A percentile compares a stretch with the other conserved stretches of the same genome.
Conservation (phyloP, 2,113 vertebrate genomes). For the Progne subis region DNA sequence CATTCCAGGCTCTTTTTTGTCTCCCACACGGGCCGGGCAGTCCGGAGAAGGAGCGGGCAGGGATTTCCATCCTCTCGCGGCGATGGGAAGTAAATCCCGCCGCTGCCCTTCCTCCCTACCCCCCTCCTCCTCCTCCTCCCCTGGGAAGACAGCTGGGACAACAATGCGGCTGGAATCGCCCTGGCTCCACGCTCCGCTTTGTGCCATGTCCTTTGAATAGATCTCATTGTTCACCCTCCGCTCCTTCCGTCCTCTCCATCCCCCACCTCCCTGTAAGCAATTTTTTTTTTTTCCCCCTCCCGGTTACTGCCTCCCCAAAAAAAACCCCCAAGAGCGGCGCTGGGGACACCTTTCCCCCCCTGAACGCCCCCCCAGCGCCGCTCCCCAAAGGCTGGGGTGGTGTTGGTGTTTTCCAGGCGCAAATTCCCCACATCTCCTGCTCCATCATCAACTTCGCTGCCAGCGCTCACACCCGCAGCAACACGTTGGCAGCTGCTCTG, state of each 20-base stretch:
- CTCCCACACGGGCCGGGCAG: background rate
- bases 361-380: background rate
- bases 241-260: slow-evolving; percentile 6
- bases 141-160: slow-evolving; percentile 16
- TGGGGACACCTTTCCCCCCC: too few relatives aligned
- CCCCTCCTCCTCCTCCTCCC: background rate
- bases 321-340: too few relatives aligned
- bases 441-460: background rate
- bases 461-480: background rate
- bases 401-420: background rate
- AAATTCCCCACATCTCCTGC: background rate
- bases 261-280: background rate
- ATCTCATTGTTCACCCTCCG: slow-evolving; percentile 25
- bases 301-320: background rate
- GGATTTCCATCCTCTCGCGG: background rate
- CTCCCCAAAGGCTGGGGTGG: too few relatives aligned
- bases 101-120: background rate
- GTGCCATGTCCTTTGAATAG: slow-evolving; percentile 41
- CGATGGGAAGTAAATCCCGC: background rate
- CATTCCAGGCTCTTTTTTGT: background rate
- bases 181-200: background rate
- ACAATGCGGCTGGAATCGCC: slow-evolving; percentile 28
- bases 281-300: background rate
- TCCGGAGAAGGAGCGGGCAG: background rate
- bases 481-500: background rate